A percentile compares a stretch with the other conserved stretches of the same genome.
phyloP scores from a whole-genome alignment of 37 sponge, comb jelly and placozoan genomes.

The Beroe forskalii region DNA sequence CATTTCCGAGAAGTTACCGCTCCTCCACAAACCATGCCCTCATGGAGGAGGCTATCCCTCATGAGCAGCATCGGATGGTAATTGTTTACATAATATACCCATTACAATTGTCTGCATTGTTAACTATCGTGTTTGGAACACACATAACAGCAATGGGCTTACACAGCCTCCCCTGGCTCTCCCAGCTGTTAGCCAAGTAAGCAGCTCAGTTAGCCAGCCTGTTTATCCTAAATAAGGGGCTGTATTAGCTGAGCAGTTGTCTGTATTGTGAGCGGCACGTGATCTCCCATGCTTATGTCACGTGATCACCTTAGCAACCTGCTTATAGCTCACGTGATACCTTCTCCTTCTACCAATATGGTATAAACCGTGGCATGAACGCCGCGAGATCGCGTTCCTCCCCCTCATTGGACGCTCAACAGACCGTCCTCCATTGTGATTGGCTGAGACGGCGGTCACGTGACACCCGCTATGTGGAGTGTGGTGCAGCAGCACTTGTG shows the following conservation, averaged over 20 bases:
- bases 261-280: conserved; percentile 45
- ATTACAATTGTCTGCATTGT: neutral
- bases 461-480: neutral
- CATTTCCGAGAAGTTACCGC: too few species aligned
- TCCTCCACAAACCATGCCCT: too few species aligned
- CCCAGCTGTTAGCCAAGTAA: conserved; percentile 37
- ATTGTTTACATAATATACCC: too few species aligned
- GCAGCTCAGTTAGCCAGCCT: conserved; percentile 11
- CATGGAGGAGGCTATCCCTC: too few species aligned
- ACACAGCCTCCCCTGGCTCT: neutral
- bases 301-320: neutral
- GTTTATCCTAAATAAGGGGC: conserved; percentile 58
- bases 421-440: neutral
- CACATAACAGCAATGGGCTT: conserved; percentile 54
- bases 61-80: too few species aligned
- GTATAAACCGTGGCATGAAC: conserved; percentile 44
- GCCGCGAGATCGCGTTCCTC: neutral
- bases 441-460: neutral
- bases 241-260: conserved; percentile 54
- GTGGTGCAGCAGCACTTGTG: conserved; percentile 56
- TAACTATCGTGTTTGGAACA: conserved; percentile 34
- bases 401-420: neutral
- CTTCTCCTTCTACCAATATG: neutral
- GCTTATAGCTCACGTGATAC: neutral
- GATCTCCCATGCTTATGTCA: neutral